Conservation (phyloP, 2,797 vertebrate species). For the Neosilurus mollespiculum region DNA sequence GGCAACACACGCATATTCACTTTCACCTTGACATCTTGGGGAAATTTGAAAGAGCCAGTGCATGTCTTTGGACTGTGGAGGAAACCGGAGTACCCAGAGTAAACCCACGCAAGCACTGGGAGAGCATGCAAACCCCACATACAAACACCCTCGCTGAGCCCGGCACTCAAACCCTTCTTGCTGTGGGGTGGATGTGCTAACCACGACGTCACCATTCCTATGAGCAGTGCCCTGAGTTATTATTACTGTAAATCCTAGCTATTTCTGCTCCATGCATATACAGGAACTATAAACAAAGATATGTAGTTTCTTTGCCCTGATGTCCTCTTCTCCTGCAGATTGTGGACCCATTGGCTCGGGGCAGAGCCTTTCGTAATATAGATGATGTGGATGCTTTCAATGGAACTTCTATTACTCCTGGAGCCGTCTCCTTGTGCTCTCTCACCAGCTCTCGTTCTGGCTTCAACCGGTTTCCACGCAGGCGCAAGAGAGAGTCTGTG, state of each 20-base stretch:
- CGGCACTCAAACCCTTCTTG: too few relatives aligned
- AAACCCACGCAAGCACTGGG: too few relatives aligned
- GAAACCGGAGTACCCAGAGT: too few relatives aligned
- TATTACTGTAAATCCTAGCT: background rate
- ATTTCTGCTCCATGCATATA: too few relatives aligned
- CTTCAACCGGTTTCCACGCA: constrained; percentile 83
- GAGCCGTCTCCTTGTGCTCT: constrained; percentile 90
- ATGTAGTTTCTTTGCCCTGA: background rate
- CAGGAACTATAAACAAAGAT: background rate
- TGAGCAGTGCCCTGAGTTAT: background rate
- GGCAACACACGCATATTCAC: too few relatives aligned
- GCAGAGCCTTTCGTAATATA: constrained; percentile 87
- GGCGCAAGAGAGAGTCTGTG: constrained; percentile 91
- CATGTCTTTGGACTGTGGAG: too few relatives aligned
- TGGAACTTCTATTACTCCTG: constrained; percentile 81
- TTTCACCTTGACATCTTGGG: too few relatives aligned
- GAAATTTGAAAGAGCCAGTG: too few relatives aligned
- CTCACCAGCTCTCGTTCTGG: constrained; percentile 95
- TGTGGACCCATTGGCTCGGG: constrained; percentile 90
- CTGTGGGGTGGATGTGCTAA: too few relatives aligned
- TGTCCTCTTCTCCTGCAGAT: constrained; percentile 73
- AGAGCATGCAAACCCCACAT: too few relatives aligned
- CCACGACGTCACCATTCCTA: background rate
- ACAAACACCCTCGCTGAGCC: too few relatives aligned
- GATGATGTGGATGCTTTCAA: constrained; percentile 85